A percentile compares a stretch with the other conserved stretches of the same genome.
Conservation (phyloP, 2,888 invertebrate species). For the Cetonia aurata region DNA sequence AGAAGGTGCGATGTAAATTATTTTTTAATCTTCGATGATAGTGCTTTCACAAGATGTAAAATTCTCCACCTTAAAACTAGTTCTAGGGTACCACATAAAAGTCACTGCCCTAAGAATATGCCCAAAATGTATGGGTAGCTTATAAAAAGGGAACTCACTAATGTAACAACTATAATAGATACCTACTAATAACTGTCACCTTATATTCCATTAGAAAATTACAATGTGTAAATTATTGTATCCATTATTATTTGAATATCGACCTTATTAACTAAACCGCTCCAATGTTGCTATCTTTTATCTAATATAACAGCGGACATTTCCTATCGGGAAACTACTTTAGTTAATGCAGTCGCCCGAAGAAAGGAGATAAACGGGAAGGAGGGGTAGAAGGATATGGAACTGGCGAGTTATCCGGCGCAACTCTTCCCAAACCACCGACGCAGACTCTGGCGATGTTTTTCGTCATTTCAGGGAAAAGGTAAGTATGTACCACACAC, state of each 20-base stretch:
- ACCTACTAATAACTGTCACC: no score
- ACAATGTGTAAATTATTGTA: not conserved
- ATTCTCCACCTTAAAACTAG: no score
- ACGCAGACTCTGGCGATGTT: not conserved
- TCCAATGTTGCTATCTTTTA: slow-evolving; percentile 12
- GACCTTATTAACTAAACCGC: slow-evolving; percentile 22
- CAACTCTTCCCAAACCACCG: not conserved
- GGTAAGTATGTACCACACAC: slow-evolving; percentile 1
- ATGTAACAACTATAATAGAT: no score
- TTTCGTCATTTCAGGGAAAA: slow-evolving; percentile 30
- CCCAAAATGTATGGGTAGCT: no score
- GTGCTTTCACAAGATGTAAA: no score
- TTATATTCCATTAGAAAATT: slow-evolving; percentile 17
- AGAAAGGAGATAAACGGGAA: not conserved
- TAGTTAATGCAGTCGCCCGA: slow-evolving; percentile 18
- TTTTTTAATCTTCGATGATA: no score
- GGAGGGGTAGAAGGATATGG: not conserved
- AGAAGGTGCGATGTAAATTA: no score
- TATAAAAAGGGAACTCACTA: no score
- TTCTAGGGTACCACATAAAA: no score
- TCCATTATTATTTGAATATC: slow-evolving; percentile 12
- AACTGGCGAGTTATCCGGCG: no score
- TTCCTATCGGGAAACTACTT: slow-evolving; percentile 31
- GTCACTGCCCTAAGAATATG: no score
- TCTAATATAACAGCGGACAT: slow-evolving; percentile 11